These are phyloP conservation scores for Drusus annulatus DNA, from an alignment of 1,140 invertebrate species.

Conservation along the genomic window DNA sequence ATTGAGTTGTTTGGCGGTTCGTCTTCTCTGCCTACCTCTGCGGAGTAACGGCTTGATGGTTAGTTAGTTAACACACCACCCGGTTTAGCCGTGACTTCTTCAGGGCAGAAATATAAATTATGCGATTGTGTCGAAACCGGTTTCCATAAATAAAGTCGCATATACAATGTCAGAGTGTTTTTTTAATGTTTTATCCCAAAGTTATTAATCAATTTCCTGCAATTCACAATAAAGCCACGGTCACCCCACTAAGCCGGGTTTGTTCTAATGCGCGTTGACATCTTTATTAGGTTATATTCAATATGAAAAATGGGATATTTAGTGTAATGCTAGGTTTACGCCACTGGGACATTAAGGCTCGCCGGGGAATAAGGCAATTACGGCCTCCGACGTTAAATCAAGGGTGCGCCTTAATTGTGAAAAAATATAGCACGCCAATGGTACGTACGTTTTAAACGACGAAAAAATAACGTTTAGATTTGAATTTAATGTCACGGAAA, in stretches of 20 bases:
- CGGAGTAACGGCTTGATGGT: too few relatives aligned
- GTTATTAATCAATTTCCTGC: too few relatives aligned
- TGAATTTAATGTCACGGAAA: conserved; percentile 38
- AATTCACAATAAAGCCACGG: conserved; percentile 18
- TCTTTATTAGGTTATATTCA: conserved; percentile 60
- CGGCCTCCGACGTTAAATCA: conserved; percentile 44
- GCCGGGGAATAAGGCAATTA: conserved; percentile 45
- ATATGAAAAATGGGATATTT: conserved; percentile 59
- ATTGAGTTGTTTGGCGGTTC: too few relatives aligned
- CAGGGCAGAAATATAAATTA: too few relatives aligned
- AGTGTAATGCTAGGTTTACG: conserved; percentile 51
- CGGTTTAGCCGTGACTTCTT: too few relatives aligned
- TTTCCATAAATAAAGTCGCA: too few relatives aligned
- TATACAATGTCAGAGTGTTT: too few relatives aligned
- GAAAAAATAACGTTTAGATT: not conserved
- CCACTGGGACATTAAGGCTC: conserved; percentile 50
- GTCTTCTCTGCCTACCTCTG: too few relatives aligned
- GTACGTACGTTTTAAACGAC: not conserved
- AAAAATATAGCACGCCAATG: conserved; percentile 35
- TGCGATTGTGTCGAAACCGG: too few relatives aligned
- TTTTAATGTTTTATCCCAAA: too few relatives aligned
- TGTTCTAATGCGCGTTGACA: conserved; percentile 56
- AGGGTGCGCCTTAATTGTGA: conserved; percentile 44
- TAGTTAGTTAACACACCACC: too few relatives aligned
- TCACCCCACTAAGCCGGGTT: conserved; percentile 32